A percentile compares a stretch with the other conserved stretches of the same genome.
Evolutionary conservation across 1,140 invertebrate species (phyloP).

Genomic region (Drosophila murphyi): DNA sequence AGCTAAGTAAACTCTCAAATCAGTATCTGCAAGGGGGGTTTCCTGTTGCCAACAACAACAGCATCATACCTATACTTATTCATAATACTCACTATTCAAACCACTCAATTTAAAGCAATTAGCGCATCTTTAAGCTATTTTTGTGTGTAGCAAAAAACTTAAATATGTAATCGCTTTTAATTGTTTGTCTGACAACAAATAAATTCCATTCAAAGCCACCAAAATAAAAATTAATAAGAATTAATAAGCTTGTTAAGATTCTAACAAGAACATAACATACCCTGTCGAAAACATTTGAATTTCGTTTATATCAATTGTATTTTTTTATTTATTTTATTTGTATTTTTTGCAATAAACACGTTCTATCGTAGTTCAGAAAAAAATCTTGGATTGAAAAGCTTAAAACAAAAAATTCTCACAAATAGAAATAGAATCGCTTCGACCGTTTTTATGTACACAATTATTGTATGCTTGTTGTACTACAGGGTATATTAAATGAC

Average conservation of each 20-base stretch:
- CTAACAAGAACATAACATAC: neutral
- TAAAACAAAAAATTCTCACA: neutral
- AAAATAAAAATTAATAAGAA: constrained; percentile 12
- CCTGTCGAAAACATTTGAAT: neutral
- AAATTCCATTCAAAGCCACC: constrained; percentile 16
- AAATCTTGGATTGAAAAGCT: too few species aligned
- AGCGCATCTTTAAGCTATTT: constrained; percentile 49
- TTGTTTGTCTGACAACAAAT: constrained; percentile 24
- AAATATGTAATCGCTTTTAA: constrained; percentile 43
- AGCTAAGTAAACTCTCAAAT: constrained; percentile 40
- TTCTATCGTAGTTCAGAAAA: neutral
- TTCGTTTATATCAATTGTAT: too few species aligned
- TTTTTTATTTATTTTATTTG: neutral
- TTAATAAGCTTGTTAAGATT: neutral
- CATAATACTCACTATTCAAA: constrained; percentile 33
- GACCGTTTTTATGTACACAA: too few species aligned
- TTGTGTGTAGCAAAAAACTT: constrained; percentile 18
- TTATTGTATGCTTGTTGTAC: neutral
- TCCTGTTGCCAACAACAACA: constrained; percentile 10
- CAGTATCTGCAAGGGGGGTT: constrained; percentile 26
- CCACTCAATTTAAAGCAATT: constrained; percentile 46
- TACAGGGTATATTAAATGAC: constrained; percentile 7
- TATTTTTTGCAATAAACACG: too few species aligned
- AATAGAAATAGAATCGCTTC: neutral
- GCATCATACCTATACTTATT: constrained; percentile 25